Conservation (phyloP, 2,113 vertebrate species). For the Xenopus borealis region DNA sequence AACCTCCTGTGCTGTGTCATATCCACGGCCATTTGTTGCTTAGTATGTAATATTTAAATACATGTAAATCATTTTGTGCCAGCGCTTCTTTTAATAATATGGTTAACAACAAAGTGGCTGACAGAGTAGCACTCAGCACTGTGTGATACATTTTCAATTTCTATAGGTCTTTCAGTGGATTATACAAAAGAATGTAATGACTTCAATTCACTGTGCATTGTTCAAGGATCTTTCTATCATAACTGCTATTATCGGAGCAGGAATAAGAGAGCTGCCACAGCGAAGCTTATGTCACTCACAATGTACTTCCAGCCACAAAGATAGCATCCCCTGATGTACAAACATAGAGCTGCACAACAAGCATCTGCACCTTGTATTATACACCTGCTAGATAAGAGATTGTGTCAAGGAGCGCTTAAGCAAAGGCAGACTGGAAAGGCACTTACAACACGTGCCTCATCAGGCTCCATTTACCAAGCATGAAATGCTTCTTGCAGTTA, state of each 20-base stretch:
- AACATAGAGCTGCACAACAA: not conserved
- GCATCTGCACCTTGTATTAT: not conserved
- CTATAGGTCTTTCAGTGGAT: slow-evolving; percentile 18
- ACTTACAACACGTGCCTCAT: not conserved
- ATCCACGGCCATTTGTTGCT: not conserved
- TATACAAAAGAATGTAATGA: slow-evolving; percentile 30
- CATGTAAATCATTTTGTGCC: not conserved
- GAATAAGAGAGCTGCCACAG: not conserved
- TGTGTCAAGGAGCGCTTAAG: not conserved
- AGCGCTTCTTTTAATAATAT: not conserved
- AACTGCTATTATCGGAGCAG: slow-evolving; percentile 2
- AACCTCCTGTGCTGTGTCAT: not conserved
- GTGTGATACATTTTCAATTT: slow-evolving; percentile 5
- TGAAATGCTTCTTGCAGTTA: not conserved
- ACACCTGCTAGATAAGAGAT: not conserved
- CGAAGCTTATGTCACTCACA: not conserved
- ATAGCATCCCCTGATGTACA: not conserved
- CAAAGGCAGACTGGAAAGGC: not conserved
- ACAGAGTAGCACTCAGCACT: slow-evolving; percentile 5
- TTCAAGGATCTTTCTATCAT: slow-evolving; percentile 13
- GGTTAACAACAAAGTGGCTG: not conserved
- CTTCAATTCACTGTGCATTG: slow-evolving; percentile 9
- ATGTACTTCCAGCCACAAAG: not conserved
- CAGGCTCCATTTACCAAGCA: not conserved
- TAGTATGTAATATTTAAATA: not conserved